Evolutionary conservation across 2,113 vertebrate species (phyloP).

Genomic region (Serinus canaria): DNA sequence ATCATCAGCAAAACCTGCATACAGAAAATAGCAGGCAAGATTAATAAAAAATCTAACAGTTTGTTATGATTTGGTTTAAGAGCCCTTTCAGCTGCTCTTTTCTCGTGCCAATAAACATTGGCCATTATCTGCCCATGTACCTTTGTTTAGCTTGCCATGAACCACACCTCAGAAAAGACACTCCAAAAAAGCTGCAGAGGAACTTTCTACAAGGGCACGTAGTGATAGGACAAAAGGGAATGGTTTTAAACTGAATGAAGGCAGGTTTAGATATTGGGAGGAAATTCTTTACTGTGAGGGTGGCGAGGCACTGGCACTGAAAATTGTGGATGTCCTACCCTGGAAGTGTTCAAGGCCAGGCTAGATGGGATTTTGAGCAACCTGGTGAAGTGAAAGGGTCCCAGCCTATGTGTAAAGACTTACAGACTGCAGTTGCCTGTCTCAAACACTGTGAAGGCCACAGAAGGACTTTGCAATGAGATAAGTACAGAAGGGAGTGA

Average conservation of each 20-base stretch:
- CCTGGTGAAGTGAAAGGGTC: neutral
- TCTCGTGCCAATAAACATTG: neutral
- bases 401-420: neutral
- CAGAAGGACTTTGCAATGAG: neutral
- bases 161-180: neutral
- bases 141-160: neutral
- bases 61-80: conserved; percentile 6
- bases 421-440: neutral
- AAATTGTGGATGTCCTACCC: neutral
- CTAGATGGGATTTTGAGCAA: neutral
- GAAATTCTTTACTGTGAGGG: neutral
- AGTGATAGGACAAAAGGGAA: neutral
- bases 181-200: neutral
- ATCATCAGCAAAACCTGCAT: neutral
- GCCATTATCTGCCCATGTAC: neutral
- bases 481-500: neutral
- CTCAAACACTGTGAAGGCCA: neutral
- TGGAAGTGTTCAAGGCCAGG: neutral
- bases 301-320: neutral
- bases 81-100: neutral
- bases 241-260: neutral
- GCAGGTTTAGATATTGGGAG: neutral
- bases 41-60: neutral
- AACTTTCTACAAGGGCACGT: neutral
- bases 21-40: neutral